Percentiles rank a stretch among this genome's conserved stretches.
Conservation (phyloP, 2,888 invertebrate genomes). For the Orthonychiurus folsomi region DNA sequence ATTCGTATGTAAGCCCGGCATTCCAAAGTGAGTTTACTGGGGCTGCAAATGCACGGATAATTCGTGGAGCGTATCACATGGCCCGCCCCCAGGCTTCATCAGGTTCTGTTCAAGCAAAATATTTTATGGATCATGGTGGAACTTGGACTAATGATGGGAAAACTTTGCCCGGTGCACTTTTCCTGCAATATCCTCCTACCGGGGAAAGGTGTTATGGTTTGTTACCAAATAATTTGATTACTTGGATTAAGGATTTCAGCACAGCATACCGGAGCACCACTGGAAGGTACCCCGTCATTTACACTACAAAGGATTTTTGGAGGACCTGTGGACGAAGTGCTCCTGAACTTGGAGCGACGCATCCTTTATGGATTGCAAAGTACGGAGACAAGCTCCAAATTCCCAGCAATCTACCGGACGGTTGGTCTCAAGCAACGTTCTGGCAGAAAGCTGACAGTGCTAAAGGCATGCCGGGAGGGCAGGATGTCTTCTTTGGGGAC, state of each 20-base stretch:
- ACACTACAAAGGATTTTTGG: background rate
- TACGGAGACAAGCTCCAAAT: background rate
- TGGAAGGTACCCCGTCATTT: background rate
- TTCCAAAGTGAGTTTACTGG: background rate
- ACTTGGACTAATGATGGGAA: background rate
- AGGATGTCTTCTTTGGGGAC: background rate
- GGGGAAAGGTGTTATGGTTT: background rate
- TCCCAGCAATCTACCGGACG: background rate
- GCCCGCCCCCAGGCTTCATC: background rate
- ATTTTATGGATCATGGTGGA: background rate
- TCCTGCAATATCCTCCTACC: too few species aligned
- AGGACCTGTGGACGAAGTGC: background rate
- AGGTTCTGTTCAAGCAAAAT: background rate
- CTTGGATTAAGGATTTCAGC: background rate
- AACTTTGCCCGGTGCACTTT: background rate
- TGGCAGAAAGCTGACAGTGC: background rate
- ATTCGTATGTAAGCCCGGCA: background rate
- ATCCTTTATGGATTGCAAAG: background rate
- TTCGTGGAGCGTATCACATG: background rate
- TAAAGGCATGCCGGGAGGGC: background rate
- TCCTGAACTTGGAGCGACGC: background rate
- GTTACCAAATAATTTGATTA: background rate
- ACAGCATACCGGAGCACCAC: background rate
- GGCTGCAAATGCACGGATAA: background rate
- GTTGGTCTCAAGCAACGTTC: background rate